These are phyloP conservation scores for Dynastes grantii DNA, from an alignment of 2,888 invertebrate species.

Conservation along the genomic window DNA sequence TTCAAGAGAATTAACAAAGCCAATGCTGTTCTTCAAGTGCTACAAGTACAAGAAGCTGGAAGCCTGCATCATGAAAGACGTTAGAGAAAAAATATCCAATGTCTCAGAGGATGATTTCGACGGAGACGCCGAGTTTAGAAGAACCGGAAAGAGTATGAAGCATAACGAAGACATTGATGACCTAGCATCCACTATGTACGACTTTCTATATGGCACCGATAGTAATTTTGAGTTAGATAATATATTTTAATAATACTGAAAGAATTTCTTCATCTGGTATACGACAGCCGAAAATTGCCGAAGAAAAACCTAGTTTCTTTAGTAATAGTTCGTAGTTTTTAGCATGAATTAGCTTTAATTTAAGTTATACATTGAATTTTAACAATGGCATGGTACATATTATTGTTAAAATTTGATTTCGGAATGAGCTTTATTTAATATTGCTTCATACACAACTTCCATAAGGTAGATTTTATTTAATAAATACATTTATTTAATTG, in stretches of 20 bases:
- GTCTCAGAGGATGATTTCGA: constrained; percentile 75
- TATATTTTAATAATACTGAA: constrained; percentile 61
- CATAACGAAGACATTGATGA: constrained; percentile 73
- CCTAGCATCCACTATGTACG: constrained; percentile 76
- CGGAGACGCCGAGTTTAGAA: constrained; percentile 69
- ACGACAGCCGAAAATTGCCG: constrained; percentile 33
- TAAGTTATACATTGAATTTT: constrained; percentile 64
- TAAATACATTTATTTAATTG: not conserved
- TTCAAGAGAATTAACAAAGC: constrained; percentile 77
- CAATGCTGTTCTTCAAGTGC: constrained; percentile 83
- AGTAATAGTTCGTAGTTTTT: not conserved
- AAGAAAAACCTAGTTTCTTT: constrained; percentile 11
- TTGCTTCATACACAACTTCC: not conserved
- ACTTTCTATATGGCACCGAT: constrained; percentile 76
- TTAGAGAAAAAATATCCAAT: constrained; percentile 76
- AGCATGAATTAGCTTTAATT: not conserved
- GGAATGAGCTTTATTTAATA: not conserved
- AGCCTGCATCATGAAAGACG: constrained; percentile 82
- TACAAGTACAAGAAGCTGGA: constrained; percentile 84
- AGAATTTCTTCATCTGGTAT: not conserved
- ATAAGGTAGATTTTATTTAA: not conserved
- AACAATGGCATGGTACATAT: constrained; percentile 63
- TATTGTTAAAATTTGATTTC: constrained; percentile 67
- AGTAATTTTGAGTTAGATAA: constrained; percentile 73
- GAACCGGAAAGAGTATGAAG: constrained; percentile 73